phyloP scores from a whole-genome alignment of 2,113 vertebrate genomes.

The Leiothrix lutea region DNA sequence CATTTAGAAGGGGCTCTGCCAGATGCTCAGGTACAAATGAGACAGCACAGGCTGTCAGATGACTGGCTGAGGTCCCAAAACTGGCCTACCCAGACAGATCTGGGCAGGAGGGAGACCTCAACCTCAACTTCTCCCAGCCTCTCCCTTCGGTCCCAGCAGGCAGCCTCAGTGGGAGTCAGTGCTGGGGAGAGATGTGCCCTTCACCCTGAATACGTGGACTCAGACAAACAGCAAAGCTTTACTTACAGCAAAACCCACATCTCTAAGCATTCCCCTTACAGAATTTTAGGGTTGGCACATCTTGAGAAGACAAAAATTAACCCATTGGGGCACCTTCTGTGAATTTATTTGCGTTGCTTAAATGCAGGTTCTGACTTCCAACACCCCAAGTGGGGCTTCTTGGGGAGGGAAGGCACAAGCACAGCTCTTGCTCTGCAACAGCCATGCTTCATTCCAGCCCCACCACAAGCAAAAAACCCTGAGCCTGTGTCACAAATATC shows the following conservation, averaged over 20 bases:
- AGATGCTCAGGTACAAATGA: background rate
- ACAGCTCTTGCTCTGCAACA: background rate
- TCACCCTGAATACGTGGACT: background rate
- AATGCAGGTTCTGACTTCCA: background rate
- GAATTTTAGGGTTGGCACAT: background rate
- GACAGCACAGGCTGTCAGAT: background rate
- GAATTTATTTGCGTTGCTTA: background rate
- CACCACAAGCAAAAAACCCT: background rate
- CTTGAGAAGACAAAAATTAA: background rate
- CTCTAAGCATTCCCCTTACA: background rate
- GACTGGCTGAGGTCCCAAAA: background rate
- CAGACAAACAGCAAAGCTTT: background rate
- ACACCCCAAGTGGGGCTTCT: background rate
- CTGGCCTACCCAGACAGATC: background rate
- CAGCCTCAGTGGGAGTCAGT: rapidly evolving
- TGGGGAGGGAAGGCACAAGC: background rate
- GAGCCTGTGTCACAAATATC: background rate
- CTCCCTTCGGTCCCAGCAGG: background rate
- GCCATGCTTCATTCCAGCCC: background rate
- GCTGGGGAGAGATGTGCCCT: background rate
- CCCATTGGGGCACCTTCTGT: rapidly evolving
- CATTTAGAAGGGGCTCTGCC: background rate
- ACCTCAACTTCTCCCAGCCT: background rate
- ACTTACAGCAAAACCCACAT: background rate
- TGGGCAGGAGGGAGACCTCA: background rate